A percentile compares a stretch with the other conserved stretches of the same genome.
Evolutionary conservation across 2,113 vertebrate genomes (phyloP).

Genomic region (Poeciliopsis occidentalis): DNA sequence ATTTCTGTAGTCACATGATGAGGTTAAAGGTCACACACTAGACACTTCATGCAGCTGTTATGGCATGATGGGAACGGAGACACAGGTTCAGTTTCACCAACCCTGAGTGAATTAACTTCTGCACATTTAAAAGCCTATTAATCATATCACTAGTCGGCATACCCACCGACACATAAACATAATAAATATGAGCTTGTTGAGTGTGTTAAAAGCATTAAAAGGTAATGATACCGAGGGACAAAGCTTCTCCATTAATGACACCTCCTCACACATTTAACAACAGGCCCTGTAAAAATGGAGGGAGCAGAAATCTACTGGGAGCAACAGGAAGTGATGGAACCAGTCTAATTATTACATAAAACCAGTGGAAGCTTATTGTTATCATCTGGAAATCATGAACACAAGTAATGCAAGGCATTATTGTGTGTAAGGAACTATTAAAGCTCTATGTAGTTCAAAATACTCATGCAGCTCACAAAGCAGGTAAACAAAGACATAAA

Average conservation of each 20-base stretch:
- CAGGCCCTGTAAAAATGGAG: background rate
- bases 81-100: background rate
- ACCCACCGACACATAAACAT: background rate
- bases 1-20: background rate
- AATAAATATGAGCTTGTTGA: background rate
- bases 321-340: background rate
- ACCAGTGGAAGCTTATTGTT: background rate
- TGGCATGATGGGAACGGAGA: background rate
- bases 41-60: background rate
- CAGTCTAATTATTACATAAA: background rate
- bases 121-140: conserved; percentile 40
- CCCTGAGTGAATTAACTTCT: conserved; percentile 2
- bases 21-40: background rate
- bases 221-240: background rate
- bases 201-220: conserved; percentile 1
- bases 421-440: too few relatives aligned
- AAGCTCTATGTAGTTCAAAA: too few relatives aligned
- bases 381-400: background rate
- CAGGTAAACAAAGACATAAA: too few relatives aligned
- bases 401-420: background rate
- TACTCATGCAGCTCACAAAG: too few relatives aligned
- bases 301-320: background rate
- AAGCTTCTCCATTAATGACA: background rate
- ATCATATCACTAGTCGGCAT: conserved; percentile 16
- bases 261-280: background rate